Percentiles rank a stretch among this genome's conserved stretches.
These are phyloP conservation scores for Mormyrus iriodes DNA, from an alignment of 2,113 vertebrate genomes.

Conservation along the genomic window DNA sequence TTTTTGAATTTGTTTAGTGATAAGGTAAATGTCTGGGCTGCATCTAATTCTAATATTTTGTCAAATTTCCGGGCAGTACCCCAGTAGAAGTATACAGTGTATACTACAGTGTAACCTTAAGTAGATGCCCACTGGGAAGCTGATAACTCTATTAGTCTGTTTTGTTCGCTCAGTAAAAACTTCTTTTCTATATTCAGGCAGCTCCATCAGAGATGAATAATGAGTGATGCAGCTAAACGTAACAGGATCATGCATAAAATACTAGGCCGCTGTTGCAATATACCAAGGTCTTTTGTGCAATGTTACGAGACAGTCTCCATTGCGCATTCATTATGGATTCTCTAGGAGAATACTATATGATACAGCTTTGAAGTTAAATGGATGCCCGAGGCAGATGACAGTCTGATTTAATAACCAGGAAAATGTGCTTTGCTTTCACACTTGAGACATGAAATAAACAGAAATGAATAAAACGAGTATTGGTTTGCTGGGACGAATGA, in stretches of 20 bases:
- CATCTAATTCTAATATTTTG: not conserved
- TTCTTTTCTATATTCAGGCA: not conserved
- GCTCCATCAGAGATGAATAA: not conserved
- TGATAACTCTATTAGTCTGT: not conserved
- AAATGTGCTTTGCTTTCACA: conserved; percentile 9
- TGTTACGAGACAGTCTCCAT: not conserved
- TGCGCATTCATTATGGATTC: not conserved
- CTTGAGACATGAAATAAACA: not conserved
- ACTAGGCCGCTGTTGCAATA: not conserved
- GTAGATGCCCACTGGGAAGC: not conserved
- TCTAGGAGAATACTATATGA: not conserved
- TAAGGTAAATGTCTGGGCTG: not conserved
- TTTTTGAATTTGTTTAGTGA: not conserved
- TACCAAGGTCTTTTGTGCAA: not conserved
- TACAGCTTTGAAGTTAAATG: conserved; percentile 5
- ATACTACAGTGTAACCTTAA: not conserved
- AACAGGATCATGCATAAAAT: not conserved
- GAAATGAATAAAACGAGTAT: not conserved
- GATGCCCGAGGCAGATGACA: not conserved
- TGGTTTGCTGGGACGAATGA: not conserved
- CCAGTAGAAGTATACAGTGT: not conserved
- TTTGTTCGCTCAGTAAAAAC: not conserved
- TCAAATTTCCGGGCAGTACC: not conserved
- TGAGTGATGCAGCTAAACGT: not conserved
- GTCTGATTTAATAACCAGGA: not conserved